These are phyloP conservation scores for Drosophila tristis DNA, from an alignment of 1,140 invertebrate genomes.

Conservation along the genomic window DNA sequence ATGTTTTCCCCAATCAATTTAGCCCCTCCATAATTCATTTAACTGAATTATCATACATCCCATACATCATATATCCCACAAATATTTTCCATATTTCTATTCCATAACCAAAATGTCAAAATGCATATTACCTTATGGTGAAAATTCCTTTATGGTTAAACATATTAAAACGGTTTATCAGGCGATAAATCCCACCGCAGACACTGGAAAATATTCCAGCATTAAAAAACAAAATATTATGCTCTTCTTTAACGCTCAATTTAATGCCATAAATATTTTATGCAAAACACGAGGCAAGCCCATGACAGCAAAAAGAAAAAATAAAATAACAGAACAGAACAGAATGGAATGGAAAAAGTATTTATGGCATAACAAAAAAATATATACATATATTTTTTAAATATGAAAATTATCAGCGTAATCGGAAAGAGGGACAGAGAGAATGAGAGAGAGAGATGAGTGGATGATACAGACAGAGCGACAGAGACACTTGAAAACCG, in stretches of 20 bases:
- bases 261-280: conserved; percentile 73
- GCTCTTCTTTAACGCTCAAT: conserved; percentile 53
- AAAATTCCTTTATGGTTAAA: conserved; percentile 41
- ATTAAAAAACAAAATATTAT: conserved; percentile 9
- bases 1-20: too few relatives aligned
- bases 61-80: too few relatives aligned
- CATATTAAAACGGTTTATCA: conserved; percentile 55
- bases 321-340: conserved; percentile 14
- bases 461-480: conserved; percentile 2
- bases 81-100: not conserved
- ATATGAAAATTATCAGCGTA: conserved; percentile 62
- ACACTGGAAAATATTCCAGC: conserved; percentile 6
- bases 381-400: conserved; percentile 27
- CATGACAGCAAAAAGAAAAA: conserved; percentile 6
- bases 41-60: not conserved
- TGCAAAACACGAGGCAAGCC: conserved; percentile 46
- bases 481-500: conserved; percentile 52
- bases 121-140: not conserved
- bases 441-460: conserved; percentile 4
- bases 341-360: conserved; percentile 25
- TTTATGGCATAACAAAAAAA: conserved; percentile 23
- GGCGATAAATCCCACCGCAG: conserved; percentile 32
- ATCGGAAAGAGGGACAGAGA: conserved; percentile 28
- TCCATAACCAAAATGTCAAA: not conserved
- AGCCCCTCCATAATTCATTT: not conserved